Percentiles rank a stretch among this genome's conserved stretches.
These are phyloP conservation scores for Phoxinus dragarum DNA, from an alignment of 2,797 vertebrate species.

Conservation along the genomic window DNA sequence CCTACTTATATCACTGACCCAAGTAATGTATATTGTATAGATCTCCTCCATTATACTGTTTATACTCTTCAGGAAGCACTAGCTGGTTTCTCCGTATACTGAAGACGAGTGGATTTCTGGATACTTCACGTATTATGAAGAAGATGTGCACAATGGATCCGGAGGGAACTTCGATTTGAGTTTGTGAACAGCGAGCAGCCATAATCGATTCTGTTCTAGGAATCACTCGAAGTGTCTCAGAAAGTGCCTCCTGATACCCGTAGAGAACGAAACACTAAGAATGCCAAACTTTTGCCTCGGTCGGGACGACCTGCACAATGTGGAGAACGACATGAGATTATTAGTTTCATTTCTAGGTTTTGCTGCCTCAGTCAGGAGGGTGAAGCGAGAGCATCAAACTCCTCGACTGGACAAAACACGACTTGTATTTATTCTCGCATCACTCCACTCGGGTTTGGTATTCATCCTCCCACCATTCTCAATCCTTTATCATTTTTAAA, in stretches of 20 bases:
- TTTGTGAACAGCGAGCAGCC: constrained; percentile 38
- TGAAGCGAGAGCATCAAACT: constrained; percentile 21
- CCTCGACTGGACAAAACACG: background rate
- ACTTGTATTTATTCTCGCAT: constrained; percentile 43
- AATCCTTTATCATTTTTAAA: constrained; percentile 52
- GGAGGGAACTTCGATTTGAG: constrained; percentile 24
- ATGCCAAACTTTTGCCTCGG: constrained; percentile 36
- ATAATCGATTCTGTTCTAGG: constrained; percentile 81
- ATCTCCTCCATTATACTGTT: constrained; percentile 3
- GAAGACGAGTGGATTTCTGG: background rate
- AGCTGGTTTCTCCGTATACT: constrained; percentile 14
- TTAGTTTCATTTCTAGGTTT: constrained; percentile 35
- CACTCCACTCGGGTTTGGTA: constrained; percentile 32
- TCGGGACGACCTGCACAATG: constrained; percentile 43
- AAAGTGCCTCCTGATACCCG: constrained; percentile 43
- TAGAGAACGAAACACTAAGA: constrained; percentile 33
- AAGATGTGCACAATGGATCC: constrained; percentile 31
- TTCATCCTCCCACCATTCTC: constrained; percentile 31
- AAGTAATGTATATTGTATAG: constrained; percentile 29
- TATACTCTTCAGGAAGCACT: constrained; percentile 30
- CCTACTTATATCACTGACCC: constrained; percentile 37
- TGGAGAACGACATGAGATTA: constrained; percentile 32
- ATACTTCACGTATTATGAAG: constrained; percentile 23
- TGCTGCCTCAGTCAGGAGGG: constrained; percentile 28
- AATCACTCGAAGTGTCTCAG: constrained; percentile 65